Conservation (phyloP, 2,888 invertebrate genomes). For the Ochropleura plecta region DNA sequence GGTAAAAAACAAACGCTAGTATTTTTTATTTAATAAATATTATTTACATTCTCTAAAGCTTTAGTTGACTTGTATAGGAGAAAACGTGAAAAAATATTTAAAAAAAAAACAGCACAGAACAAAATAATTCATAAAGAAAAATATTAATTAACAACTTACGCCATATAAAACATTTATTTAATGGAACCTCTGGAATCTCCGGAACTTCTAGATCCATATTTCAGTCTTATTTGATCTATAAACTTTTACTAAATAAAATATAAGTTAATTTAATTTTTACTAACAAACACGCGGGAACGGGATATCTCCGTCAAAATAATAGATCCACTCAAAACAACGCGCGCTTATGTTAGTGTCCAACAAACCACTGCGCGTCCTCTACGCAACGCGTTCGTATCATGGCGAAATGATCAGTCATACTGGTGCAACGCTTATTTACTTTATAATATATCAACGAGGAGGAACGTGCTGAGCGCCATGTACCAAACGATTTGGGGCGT, state of each 20-base stretch:
- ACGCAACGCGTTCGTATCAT: conserved; percentile 50
- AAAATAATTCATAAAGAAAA: conserved; percentile 6
- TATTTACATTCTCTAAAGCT: not conserved
- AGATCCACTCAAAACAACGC: conserved; percentile 32
- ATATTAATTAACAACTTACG: conserved; percentile 83
- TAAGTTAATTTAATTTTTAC: not conserved
- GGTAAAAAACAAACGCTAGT: not conserved
- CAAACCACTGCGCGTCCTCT: conserved; percentile 37
- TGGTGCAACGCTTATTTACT: conserved; percentile 58
- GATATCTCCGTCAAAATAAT: conserved; percentile 12
- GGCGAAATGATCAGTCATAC: conserved; percentile 57
- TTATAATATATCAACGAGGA: conserved; percentile 27
- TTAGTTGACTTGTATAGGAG: not conserved
- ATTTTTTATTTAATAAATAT: not conserved
- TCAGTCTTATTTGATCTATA: not conserved
- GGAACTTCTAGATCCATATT: conserved; percentile 75
- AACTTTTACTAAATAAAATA: not conserved
- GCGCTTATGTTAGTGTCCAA: conserved; percentile 30
- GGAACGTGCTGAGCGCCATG: conserved; percentile 73
- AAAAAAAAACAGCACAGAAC: not conserved
- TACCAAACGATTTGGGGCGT: conserved; percentile 58
- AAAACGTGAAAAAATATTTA: not conserved
- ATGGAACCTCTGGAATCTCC: conserved; percentile 82
- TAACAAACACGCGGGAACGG: conserved; percentile 20
- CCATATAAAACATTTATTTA: conserved; percentile 90